Percentiles rank a stretch among this genome's conserved stretches.
Conservation (phyloP, 2,888 invertebrate genomes). For the Acrobasis repandana region DNA sequence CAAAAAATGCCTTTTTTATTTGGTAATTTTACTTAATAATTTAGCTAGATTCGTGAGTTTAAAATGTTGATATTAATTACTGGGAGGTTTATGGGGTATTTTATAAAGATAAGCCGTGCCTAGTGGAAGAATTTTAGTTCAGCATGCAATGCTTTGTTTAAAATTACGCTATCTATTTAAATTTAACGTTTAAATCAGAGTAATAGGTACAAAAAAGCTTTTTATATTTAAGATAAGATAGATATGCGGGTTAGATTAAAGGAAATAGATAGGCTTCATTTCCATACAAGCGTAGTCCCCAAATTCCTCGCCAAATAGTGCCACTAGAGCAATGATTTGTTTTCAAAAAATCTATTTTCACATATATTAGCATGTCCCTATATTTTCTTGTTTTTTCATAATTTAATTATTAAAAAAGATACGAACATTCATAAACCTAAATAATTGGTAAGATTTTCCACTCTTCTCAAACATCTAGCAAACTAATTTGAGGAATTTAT, state of each 20-base stretch:
- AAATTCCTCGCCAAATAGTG: no score
- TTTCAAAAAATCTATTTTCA: no score
- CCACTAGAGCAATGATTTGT: no score
- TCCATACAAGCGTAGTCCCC: no score
- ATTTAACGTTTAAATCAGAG: neutral
- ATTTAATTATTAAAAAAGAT: no score
- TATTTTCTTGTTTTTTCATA: no score
- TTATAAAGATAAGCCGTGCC: slow-evolving; percentile 15
- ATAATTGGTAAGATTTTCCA: no score
- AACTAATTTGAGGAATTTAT: no score
- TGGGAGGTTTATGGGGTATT: slow-evolving; percentile 1
- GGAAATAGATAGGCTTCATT: no score
- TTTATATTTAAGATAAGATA: neutral
- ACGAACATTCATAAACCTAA: no score
- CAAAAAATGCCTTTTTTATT: neutral
- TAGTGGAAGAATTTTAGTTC: slow-evolving; percentile 1
- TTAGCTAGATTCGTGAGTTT: neutral
- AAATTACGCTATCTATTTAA: slow-evolving; percentile 20
- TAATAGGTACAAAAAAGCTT: neutral
- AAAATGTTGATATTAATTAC: neutral
- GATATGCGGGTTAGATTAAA: neutral
- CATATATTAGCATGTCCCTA: no score
- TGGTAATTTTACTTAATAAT: neutral
- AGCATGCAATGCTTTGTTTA: slow-evolving; percentile 10
- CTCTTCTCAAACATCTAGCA: no score